Evolutionary conservation across 1,140 invertebrate species (phyloP).

Genomic region (Odontomachus brunneus): DNA sequence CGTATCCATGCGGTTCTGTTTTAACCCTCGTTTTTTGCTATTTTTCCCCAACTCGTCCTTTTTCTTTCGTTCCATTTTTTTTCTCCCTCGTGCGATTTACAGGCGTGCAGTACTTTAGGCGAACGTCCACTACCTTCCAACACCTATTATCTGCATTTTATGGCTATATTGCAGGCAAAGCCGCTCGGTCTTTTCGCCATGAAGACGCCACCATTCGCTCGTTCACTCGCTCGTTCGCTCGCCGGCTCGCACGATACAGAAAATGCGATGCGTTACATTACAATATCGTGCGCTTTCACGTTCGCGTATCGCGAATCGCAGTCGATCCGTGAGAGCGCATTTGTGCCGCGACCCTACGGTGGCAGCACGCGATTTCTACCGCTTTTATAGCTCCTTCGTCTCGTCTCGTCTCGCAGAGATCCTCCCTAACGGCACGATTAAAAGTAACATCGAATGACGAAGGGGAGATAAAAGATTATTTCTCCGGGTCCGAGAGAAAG

Average conservation of each 20-base stretch:
- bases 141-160: slow-evolving; percentile 84
- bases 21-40: too few species aligned
- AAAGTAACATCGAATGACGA: background rate
- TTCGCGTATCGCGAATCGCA: slow-evolving; percentile 20
- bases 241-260: slow-evolving; percentile 69
- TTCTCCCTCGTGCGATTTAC: slow-evolving; percentile 38
- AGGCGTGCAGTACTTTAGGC: slow-evolving; percentile 56
- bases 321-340: slow-evolving; percentile 27
- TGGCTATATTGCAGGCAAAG: slow-evolving; percentile 83
- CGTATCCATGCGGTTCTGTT: too few species aligned
- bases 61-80: slow-evolving; percentile 7
- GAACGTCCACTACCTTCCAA: slow-evolving; percentile 76
- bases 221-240: too few species aligned
- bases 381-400: slow-evolving; percentile 66
- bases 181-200: slow-evolving; percentile 69
- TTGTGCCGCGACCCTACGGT: slow-evolving; percentile 29
- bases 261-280: slow-evolving; percentile 74
- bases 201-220: slow-evolving; percentile 57
- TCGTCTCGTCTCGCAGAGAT: slow-evolving; percentile 60
- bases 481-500: background rate
- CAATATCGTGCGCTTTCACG: slow-evolving; percentile 73
- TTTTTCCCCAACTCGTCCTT: background rate
- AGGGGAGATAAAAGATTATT: slow-evolving; percentile 5
- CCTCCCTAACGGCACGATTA: slow-evolving; percentile 8
- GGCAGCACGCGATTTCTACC: slow-evolving; percentile 75